A percentile compares a stretch with the other conserved stretches of the same genome.
These are phyloP conservation scores for Nipponia nippon DNA, from an alignment of 2,113 vertebrate genomes.

Conservation along the genomic window DNA sequence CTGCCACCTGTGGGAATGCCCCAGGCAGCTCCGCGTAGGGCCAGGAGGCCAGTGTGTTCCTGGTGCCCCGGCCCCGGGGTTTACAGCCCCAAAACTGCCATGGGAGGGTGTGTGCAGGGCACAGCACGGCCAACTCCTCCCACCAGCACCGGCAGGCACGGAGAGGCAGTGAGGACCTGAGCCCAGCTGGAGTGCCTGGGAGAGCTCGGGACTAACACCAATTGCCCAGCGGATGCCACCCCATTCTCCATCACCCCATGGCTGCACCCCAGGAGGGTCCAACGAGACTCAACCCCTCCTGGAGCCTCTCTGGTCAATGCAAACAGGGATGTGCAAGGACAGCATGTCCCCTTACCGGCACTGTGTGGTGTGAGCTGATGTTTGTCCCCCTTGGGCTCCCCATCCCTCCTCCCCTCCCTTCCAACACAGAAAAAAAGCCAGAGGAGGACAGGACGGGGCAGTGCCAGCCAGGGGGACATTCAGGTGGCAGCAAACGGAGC, in stretches of 20 bases:
- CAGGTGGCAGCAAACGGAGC: background rate
- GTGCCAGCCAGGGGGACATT: background rate
- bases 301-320: background rate
- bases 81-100: background rate
- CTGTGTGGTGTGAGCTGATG: fast-evolving
- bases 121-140: background rate
- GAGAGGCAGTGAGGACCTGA: background rate
- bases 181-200: background rate
- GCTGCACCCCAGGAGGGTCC: background rate
- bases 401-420: background rate
- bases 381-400: background rate
- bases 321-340: background rate
- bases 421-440: background rate
- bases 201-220: background rate
- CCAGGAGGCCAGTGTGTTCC: background rate
- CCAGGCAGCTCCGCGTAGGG: background rate
- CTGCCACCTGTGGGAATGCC: background rate
- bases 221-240: background rate
- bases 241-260: background rate
- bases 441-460: background rate
- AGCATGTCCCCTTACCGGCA: background rate
- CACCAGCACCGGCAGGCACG: fast-evolving
- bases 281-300: background rate
- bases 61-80: fast-evolving
- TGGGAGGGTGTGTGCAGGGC: background rate